A percentile compares a stretch with the other conserved stretches of the same genome.
Evolutionary conservation across 1,140 invertebrate species (phyloP).

Genomic region (Scaptomyza hsui): DNA sequence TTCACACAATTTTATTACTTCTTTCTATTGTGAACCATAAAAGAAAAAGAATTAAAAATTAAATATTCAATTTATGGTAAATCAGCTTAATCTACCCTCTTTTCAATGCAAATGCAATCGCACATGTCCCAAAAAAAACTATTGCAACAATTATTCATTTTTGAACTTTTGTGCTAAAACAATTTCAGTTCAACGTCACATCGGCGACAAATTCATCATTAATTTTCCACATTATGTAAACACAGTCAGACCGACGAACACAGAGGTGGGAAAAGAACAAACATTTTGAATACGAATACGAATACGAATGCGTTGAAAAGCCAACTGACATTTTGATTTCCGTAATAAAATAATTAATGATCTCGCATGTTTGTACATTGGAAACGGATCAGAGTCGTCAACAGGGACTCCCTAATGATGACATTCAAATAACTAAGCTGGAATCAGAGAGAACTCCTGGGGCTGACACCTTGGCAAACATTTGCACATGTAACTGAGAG

Average conservation of each 20-base stretch:
- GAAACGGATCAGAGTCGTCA: conserved; percentile 68
- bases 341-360: conserved; percentile 83
- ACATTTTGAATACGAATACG: conserved; percentile 51
- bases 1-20: no score
- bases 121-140: conserved; percentile 18
- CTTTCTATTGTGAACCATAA: no score
- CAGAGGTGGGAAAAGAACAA: conserved; percentile 30
- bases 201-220: conserved; percentile 71
- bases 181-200: conserved; percentile 48
- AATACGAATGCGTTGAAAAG: conserved; percentile 50
- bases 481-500: conserved; percentile 44
- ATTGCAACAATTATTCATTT: conserved; percentile 68
- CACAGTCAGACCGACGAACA: conserved; percentile 35
- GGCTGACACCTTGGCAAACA: conserved; percentile 13
- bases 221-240: conserved; percentile 79
- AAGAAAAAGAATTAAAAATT: no score
- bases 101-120: neutral
- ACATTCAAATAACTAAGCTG: conserved; percentile 62
- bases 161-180: conserved; percentile 51
- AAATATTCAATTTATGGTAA: neutral
- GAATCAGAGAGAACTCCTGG: conserved; percentile 8
- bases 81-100: neutral
- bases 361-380: conserved; percentile 36
- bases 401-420: conserved; percentile 63
- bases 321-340: conserved; percentile 78